Evolutionary conservation across 2,113 vertebrate species (phyloP).

Genomic region (Alosa alosa): DNA sequence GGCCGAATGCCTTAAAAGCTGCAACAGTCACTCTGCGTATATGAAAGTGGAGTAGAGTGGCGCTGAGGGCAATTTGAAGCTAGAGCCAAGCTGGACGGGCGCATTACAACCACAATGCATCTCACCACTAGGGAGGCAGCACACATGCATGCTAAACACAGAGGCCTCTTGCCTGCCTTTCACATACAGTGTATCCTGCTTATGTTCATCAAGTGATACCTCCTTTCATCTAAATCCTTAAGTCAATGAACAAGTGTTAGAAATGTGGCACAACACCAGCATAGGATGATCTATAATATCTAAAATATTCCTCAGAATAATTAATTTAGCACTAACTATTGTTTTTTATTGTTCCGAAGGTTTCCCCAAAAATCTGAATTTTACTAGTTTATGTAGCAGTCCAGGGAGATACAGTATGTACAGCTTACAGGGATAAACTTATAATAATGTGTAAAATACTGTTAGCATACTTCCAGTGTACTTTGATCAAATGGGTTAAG

Average conservation of each 20-base stretch:
- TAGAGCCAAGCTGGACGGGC: constrained; percentile 3
- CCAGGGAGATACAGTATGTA: not conserved
- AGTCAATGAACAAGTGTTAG: not conserved
- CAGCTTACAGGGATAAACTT: too few species aligned
- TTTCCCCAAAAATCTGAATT: too few species aligned
- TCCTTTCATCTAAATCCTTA: not conserved
- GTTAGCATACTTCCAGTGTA: not conserved
- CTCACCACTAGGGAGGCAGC: not conserved
- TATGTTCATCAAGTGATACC: not conserved
- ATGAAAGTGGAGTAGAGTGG: not conserved
- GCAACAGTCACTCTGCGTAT: not conserved
- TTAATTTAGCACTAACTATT: too few species aligned
- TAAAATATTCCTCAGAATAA: too few species aligned
- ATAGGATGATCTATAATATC: not conserved
- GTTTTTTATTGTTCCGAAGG: too few species aligned
- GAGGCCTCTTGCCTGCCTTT: not conserved
- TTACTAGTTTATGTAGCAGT: not conserved
- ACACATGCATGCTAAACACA: not conserved
- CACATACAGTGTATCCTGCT: not conserved
- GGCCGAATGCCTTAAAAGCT: not conserved
- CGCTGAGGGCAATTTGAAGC: not conserved
- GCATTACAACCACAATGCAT: not conserved
- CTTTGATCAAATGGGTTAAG: not conserved
- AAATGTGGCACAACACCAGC: constrained; percentile 4
- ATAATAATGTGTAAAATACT: not conserved